phyloP scores from a whole-genome alignment of 1,140 invertebrate genomes.

The Lutraria rhynchaena region DNA sequence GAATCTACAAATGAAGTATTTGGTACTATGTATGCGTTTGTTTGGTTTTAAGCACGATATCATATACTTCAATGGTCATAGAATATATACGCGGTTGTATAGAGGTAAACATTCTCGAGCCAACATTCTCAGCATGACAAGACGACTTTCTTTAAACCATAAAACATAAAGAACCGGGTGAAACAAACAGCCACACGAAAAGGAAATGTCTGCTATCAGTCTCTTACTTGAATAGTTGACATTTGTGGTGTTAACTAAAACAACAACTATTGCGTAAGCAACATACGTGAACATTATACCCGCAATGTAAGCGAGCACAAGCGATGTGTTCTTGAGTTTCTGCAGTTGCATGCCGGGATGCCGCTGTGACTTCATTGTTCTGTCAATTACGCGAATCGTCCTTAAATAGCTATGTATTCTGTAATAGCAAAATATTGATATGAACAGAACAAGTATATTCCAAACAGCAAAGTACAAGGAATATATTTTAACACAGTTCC shows the following conservation, averaged over 20 bases:
- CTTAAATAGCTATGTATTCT: neutral
- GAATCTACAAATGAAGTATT: no score
- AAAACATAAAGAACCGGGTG: conserved; percentile 30
- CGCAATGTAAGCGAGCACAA: neutral
- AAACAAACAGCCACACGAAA: neutral
- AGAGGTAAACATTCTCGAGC: neutral
- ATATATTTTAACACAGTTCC: neutral
- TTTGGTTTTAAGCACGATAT: no score
- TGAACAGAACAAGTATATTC: neutral
- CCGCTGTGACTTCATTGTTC: neutral
- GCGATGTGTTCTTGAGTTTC: neutral
- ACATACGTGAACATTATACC: neutral
- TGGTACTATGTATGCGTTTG: no score
- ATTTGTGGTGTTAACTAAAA: neutral
- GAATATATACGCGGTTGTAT: neutral
- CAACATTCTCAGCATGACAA: neutral
- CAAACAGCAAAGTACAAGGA: neutral
- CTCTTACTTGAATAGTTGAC: neutral
- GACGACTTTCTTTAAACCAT: conserved; percentile 17
- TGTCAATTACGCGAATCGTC: neutral
- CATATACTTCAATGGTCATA: conserved; percentile 7
- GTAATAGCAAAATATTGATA: neutral
- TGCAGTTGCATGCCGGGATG: neutral
- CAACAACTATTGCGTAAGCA: neutral
- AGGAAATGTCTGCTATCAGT: neutral